A percentile compares a stretch with the other conserved stretches of the same genome.
phyloP scores from a whole-genome alignment of 1,140 invertebrate genomes.

The Bombyx mandarina region DNA sequence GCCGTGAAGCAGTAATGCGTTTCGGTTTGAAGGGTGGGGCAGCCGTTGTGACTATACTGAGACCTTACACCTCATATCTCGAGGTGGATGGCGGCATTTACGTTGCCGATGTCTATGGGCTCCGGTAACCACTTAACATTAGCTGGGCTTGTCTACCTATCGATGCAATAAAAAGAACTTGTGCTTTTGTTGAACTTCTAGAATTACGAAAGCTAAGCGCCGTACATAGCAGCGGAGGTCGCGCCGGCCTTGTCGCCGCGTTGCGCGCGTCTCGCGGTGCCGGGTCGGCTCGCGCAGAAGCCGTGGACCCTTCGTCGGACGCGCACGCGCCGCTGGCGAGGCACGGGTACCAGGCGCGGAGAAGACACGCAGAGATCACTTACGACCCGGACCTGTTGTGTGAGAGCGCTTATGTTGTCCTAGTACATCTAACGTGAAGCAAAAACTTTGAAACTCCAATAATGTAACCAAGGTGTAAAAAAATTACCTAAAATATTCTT shows the following conservation, averaged over 20 bases:
- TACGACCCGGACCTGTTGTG: constrained; percentile 23
- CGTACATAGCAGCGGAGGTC: constrained; percentile 44
- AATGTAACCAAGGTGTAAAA: too few species aligned
- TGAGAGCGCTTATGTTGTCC: constrained; percentile 10
- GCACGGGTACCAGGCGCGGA: constrained; percentile 63
- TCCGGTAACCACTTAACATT: too few species aligned
- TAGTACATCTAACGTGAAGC: not conserved
- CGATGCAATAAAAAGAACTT: constrained; percentile 44
- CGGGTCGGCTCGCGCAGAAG: constrained; percentile 51
- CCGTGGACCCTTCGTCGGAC: constrained; percentile 64
- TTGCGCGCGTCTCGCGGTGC: constrained; percentile 37
- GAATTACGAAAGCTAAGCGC: constrained; percentile 72
- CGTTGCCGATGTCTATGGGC: too few species aligned
- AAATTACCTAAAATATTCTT: too few species aligned
- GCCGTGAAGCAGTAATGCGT: too few species aligned
- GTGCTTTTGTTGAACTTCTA: constrained; percentile 53
- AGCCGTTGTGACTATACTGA: too few species aligned
- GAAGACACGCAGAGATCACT: constrained; percentile 39
- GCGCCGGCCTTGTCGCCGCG: constrained; percentile 16
- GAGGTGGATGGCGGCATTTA: too few species aligned
- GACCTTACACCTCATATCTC: too few species aligned
- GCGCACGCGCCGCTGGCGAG: constrained; percentile 67
- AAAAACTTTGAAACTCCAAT: not conserved
- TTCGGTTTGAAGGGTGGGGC: too few species aligned
- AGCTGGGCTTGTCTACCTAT: constrained; percentile 10